phyloP scores from a whole-genome alignment of 2,888 invertebrate species.

The Brenthis hecate region DNA sequence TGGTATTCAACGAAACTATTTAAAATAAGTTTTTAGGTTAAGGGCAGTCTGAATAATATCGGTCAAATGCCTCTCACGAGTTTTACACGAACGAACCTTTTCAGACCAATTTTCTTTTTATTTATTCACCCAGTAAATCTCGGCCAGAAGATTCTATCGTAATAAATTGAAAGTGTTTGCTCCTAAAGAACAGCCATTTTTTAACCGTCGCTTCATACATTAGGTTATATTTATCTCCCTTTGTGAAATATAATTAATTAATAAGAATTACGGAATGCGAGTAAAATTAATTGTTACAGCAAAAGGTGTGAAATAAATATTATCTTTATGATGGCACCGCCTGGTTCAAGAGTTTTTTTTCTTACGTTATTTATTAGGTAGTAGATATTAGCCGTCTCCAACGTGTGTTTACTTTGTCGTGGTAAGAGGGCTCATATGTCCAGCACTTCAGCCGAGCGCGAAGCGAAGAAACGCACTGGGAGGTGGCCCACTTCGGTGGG shows the following conservation, averaged over 20 bases:
- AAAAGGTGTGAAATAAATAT: not conserved
- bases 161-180: slow-evolving; percentile 29
- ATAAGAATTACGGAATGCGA: slow-evolving; percentile 1
- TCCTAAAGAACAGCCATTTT: slow-evolving; percentile 23
- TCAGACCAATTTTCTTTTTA: slow-evolving; percentile 37
- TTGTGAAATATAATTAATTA: not conserved
- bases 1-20: slow-evolving; percentile 30
- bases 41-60: slow-evolving; percentile 38
- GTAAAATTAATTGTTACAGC: too few relatives aligned
- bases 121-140: slow-evolving; percentile 32
- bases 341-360: not conserved
- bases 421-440: too few relatives aligned
- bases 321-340: slow-evolving; percentile 1
- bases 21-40: slow-evolving; percentile 40
- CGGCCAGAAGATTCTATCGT: slow-evolving; percentile 32
- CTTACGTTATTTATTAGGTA: too few relatives aligned
- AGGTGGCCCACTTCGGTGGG: too few relatives aligned
- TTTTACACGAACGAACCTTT: slow-evolving; percentile 36
- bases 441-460: too few relatives aligned
- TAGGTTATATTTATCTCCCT: slow-evolving; percentile 11
- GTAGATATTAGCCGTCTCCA: too few relatives aligned
- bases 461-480: too few relatives aligned
- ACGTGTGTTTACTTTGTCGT: too few relatives aligned
- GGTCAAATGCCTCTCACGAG: slow-evolving; percentile 38
- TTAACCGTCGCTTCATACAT: slow-evolving; percentile 20